Evolutionary conservation across 2,113 vertebrate species (phyloP).

Genomic region (Aphyosemion australe): DNA sequence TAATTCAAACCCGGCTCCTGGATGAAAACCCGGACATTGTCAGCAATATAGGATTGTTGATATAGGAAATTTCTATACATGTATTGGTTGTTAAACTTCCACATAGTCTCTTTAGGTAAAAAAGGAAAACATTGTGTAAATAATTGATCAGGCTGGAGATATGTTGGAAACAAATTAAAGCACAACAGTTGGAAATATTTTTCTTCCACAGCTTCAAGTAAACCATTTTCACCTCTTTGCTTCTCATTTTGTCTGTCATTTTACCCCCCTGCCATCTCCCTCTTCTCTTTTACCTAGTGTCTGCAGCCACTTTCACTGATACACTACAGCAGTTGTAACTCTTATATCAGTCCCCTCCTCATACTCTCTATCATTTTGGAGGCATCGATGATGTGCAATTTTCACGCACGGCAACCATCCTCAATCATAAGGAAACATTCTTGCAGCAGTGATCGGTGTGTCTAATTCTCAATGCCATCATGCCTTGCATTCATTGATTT

Average conservation of each 20-base stretch:
- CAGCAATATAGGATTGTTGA: too few relatives aligned
- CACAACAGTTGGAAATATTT: constrained; percentile 45
- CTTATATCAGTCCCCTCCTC: constrained; percentile 54
- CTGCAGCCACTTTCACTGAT: constrained; percentile 54
- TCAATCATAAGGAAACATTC: constrained; percentile 68
- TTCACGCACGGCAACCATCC: constrained; percentile 46
- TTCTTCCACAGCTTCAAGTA: constrained; percentile 9
- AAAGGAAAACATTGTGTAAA: constrained; percentile 53
- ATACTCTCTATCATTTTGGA: constrained; percentile 53
- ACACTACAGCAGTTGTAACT: constrained; percentile 70
- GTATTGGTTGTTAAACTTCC: too few relatives aligned
- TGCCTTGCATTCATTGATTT: constrained; percentile 61
- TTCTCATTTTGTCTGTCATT: constrained; percentile 43
- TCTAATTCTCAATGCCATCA: constrained; percentile 61
- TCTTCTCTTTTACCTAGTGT: constrained; percentile 27
- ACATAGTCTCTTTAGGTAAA: constrained; percentile 33
- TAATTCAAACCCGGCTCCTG: too few relatives aligned
- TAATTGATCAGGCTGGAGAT: constrained; percentile 57
- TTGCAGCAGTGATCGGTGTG: constrained; percentile 49
- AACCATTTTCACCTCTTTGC: constrained; percentile 41
- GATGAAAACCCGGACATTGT: too few relatives aligned
- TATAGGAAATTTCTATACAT: too few relatives aligned
- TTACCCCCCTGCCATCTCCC: constrained; percentile 36
- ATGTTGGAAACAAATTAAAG: constrained; percentile 49
- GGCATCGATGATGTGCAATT: constrained; percentile 63